Conservation (phyloP, 1,140 invertebrate species). For the Cylas formicarius region DNA sequence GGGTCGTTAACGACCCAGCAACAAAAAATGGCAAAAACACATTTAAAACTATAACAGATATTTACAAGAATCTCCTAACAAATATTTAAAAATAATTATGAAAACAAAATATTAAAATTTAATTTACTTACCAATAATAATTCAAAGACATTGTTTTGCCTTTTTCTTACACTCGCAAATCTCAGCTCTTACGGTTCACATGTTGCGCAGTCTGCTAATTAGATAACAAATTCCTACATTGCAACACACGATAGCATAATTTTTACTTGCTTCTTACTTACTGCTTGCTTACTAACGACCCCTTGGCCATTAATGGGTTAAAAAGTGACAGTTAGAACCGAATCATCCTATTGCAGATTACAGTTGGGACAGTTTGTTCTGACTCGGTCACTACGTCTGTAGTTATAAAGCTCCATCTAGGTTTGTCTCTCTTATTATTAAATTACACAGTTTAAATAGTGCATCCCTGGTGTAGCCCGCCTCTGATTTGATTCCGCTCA, state of each 20-base stretch:
- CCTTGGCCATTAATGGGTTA: slow-evolving; percentile 5
- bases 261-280: background rate
- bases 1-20: slow-evolving; percentile 6
- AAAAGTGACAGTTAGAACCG: no score
- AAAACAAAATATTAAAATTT: background rate
- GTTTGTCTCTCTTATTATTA: no score
- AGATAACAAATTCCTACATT: background rate
- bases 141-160: background rate
- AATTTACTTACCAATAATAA: background rate
- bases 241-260: background rate
- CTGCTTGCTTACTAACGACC: background rate
- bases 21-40: no score
- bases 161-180: no score
- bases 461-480: no score
- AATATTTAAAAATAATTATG: background rate
- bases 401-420: no score
- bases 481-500: no score
- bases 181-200: background rate
- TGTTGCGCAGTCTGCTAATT: background rate
- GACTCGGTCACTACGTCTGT: no score
- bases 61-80: background rate
- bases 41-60: no score
- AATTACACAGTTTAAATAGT: no score
- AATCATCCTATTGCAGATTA: no score
- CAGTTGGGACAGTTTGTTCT: no score